These are phyloP conservation scores for roundworm (Caenorhabditis elegans) DNA, from an alignment of 1,140 invertebrate species.

Conservation along the genomic window DNA sequence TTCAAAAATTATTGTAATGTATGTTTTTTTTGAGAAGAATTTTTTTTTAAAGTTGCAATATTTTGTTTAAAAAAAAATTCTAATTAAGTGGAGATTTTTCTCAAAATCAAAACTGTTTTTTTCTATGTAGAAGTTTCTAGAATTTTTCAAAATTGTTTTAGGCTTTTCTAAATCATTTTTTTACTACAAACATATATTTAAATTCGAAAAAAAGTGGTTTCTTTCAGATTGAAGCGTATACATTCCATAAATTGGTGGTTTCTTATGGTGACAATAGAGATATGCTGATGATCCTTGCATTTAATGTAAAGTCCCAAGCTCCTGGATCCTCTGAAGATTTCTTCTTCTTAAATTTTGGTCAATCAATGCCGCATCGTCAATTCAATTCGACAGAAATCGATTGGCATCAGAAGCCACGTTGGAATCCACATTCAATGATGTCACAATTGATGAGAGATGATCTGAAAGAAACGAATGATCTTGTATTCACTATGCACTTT, in stretches of 20 bases:
- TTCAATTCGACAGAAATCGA: neutral
- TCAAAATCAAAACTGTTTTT: no score
- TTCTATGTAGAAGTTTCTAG: no score
- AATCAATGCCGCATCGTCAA: neutral
- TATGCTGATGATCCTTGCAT: conserved; percentile 49
- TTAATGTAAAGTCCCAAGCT: neutral
- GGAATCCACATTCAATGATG: neutral
- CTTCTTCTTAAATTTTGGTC: neutral
- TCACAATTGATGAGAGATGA: neutral
- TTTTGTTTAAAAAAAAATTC: no score
- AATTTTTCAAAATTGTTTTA: no score
- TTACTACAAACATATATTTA: no score
- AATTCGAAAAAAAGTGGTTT: no score
- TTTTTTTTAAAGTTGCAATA: neutral
- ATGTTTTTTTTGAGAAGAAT: neutral
- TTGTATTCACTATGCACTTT: neutral
- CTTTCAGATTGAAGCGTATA: conserved; percentile 77
- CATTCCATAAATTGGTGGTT: conserved; percentile 78
- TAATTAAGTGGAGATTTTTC: no score
- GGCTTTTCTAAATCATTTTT: no score
- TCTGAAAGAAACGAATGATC: neutral
- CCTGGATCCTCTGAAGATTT: neutral
- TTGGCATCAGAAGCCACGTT: neutral
- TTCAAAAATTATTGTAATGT: conserved; percentile 40
- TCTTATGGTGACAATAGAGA: conserved; percentile 79